phyloP scores from a whole-genome alignment of 2,888 invertebrate species.

The Microplitis deprimator region DNA sequence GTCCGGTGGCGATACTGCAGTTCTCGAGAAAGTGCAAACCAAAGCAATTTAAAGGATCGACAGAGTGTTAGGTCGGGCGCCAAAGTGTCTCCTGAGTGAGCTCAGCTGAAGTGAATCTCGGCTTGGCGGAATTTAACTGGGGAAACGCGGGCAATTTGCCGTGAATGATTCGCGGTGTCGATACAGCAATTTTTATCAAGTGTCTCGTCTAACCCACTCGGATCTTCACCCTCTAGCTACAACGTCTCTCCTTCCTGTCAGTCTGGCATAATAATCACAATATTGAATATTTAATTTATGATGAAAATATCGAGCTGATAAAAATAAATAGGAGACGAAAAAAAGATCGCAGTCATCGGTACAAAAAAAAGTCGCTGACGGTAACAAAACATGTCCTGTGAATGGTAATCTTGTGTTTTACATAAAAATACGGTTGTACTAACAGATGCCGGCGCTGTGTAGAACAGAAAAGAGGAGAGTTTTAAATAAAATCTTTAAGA shows the following conservation, averaged over 20 bases:
- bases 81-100: not conserved
- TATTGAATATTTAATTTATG: not conserved
- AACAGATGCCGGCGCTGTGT: not conserved
- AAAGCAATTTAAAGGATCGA: slow-evolving; percentile 27
- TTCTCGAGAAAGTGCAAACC: slow-evolving; percentile 29
- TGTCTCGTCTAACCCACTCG: slow-evolving; percentile 26
- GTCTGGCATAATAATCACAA: not conserved
- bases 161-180: slow-evolving; percentile 36
- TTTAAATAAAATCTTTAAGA: not conserved
- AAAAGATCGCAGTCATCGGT: too few species aligned
- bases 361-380: slow-evolving; percentile 7
- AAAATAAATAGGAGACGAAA: too few species aligned
- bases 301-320: too few species aligned
- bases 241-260: not conserved
- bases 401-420: slow-evolving; percentile 39
- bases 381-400: slow-evolving; percentile 36
- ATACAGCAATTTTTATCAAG: slow-evolving; percentile 41
- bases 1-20: slow-evolving; percentile 30
- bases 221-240: not conserved
- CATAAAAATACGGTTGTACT: slow-evolving; percentile 35
- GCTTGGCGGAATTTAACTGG: not conserved
- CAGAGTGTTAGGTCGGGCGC: slow-evolving; percentile 20
- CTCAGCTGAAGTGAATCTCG: not conserved
- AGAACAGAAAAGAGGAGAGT: not conserved
- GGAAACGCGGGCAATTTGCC: slow-evolving; percentile 32